These are phyloP conservation scores for Wasmannia auropunctata DNA, from an alignment of 1,140 invertebrate species.

Conservation along the genomic window DNA sequence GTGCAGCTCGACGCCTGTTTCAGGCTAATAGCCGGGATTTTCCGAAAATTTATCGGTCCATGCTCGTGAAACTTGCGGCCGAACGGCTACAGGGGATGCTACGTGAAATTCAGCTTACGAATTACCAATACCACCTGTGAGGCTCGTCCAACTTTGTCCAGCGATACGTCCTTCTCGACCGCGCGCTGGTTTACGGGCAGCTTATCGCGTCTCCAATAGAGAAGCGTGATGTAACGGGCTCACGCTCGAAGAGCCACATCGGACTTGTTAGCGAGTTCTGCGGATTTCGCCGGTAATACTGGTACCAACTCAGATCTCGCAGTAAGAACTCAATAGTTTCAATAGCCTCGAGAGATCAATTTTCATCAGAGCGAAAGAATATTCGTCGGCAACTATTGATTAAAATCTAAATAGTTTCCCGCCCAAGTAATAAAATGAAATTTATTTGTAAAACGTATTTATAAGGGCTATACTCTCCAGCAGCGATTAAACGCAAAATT, in stretches of 20 bases:
- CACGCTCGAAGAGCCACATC: constrained; percentile 30
- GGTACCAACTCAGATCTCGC: neutral
- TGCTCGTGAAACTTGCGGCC: constrained; percentile 53
- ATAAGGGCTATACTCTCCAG: neutral
- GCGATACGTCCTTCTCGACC: constrained; percentile 38
- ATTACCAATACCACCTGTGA: constrained; percentile 63
- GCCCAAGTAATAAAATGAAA: neutral
- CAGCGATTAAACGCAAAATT: neutral
- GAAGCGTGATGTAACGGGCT: constrained; percentile 29
- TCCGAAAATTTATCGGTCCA: constrained; percentile 71
- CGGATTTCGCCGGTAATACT: constrained; percentile 15
- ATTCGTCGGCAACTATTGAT: neutral
- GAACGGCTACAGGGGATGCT: constrained; percentile 13
- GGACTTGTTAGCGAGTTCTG: constrained; percentile 44
- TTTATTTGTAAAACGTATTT: neutral
- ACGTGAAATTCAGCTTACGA: constrained; percentile 41
- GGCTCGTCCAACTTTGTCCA: constrained; percentile 41
- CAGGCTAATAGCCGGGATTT: constrained; percentile 71
- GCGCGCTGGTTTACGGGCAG: constrained; percentile 26
- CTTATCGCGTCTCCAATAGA: constrained; percentile 39
- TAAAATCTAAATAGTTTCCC: neutral
- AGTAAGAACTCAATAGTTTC: neutral
- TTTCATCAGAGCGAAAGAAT: neutral
- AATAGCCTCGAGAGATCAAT: neutral
- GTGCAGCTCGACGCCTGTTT: constrained; percentile 41